These are phyloP conservation scores for Cotesia typhae DNA, from an alignment of 1,140 invertebrate genomes.

Conservation along the genomic window DNA sequence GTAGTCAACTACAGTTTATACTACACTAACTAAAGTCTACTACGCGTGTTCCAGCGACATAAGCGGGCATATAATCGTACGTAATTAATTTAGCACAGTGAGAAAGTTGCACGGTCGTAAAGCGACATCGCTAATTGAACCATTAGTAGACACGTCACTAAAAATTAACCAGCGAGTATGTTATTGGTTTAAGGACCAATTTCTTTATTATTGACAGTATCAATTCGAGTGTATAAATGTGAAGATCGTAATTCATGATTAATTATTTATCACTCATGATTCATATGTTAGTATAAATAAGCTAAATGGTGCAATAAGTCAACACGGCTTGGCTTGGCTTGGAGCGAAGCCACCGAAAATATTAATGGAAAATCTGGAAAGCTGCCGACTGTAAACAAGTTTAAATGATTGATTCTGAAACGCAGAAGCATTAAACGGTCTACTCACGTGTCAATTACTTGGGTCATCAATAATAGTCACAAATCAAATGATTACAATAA, in stretches of 20 bases:
- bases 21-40: neutral
- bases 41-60: conserved; percentile 32
- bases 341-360: conserved; percentile 28
- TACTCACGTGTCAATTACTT: too few relatives aligned
- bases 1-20: too few relatives aligned
- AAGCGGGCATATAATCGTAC: conserved; percentile 37
- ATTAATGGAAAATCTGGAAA: conserved; percentile 20
- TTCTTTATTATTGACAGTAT: too few relatives aligned
- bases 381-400: conserved; percentile 23
- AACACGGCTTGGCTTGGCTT: conserved; percentile 29
- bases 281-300: neutral
- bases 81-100: conserved; percentile 40
- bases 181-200: neutral
- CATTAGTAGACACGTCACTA: conserved; percentile 41
- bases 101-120: conserved; percentile 26
- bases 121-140: conserved; percentile 41
- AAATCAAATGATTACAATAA: too few relatives aligned
- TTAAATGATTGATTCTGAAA: conserved; percentile 22
- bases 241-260: neutral
- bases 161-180: conserved; percentile 34
- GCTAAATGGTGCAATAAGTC: conserved; percentile 28
- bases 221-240: too few relatives aligned
- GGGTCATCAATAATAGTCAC: too few relatives aligned
- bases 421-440: too few relatives aligned
- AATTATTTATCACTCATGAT: neutral